Evolutionary conservation across 2,888 invertebrate genomes (phyloP).

Genomic region (Lysandra coridon): DNA sequence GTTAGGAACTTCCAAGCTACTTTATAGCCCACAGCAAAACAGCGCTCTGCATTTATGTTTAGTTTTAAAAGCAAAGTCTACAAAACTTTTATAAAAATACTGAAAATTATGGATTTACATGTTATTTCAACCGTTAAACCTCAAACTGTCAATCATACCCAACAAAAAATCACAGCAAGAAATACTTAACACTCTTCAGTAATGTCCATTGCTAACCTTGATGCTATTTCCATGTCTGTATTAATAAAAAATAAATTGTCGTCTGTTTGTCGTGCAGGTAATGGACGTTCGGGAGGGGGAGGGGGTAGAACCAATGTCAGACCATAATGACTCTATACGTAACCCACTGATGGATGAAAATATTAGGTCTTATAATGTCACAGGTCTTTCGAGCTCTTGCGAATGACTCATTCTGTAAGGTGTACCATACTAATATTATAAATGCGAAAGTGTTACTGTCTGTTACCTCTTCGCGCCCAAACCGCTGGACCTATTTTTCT

Average conservation of each 20-base stretch:
- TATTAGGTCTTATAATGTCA: neutral
- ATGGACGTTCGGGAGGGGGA: constrained; percentile 29
- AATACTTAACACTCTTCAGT: neutral
- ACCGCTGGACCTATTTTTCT: too few species aligned
- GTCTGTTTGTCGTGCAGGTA: constrained; percentile 37
- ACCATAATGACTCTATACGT: constrained; percentile 39
- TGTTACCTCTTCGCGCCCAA: too few species aligned
- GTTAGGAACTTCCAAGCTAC: too few species aligned
- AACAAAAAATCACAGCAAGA: neutral
- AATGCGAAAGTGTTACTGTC: too few species aligned
- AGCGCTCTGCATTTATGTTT: too few species aligned
- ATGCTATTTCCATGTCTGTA: neutral
- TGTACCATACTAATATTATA: too few species aligned
- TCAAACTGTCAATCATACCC: neutral
- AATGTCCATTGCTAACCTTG: constrained; percentile 1
- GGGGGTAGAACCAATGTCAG: constrained; percentile 40
- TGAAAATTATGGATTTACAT: too few species aligned
- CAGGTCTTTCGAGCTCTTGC: neutral
- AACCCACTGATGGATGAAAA: neutral
- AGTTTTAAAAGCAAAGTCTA: too few species aligned
- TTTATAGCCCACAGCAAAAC: too few species aligned
- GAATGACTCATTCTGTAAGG: neutral
- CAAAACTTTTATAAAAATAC: too few species aligned
- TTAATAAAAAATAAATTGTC: constrained; percentile 17
- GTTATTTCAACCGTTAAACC: too few species aligned